Conservation (phyloP, 1,140 invertebrate species). For the Drosophila nasuta region DNA sequence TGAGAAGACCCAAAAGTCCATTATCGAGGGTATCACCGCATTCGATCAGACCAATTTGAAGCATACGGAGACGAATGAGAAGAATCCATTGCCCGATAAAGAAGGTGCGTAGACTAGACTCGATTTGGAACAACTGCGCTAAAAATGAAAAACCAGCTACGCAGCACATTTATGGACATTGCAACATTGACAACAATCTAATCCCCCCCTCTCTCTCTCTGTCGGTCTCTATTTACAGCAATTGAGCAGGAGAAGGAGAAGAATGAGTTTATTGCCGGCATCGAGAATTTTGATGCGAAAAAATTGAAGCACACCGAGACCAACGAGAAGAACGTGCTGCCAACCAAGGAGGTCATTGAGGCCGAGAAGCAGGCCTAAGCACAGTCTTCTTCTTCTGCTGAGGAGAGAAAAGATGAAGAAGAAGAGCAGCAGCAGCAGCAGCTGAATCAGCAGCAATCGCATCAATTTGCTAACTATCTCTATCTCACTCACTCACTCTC, state of each 20-base stretch:
- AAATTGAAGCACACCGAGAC: constrained; percentile 96
- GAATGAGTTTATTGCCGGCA: constrained; percentile 93
- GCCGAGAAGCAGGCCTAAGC: constrained; percentile 89
- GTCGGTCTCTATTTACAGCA: constrained; percentile 86
- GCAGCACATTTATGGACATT: constrained; percentile 56
- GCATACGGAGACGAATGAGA: constrained; percentile 96
- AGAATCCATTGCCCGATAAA: constrained; percentile 97
- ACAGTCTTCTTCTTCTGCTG: too few relatives aligned
- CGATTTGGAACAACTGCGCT: constrained; percentile 3
- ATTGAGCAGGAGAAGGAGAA: constrained; percentile 95
- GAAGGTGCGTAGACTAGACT: constrained; percentile 89
- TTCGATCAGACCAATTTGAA: constrained; percentile 94
- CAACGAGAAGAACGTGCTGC: constrained; percentile 94
- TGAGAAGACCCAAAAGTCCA: constrained; percentile 94
- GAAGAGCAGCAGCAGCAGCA: too few relatives aligned
- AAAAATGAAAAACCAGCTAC: constrained; percentile 17
- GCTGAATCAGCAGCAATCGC: too few relatives aligned
- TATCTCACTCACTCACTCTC: constrained; percentile 2
- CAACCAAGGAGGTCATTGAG: constrained; percentile 92
- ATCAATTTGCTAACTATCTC: constrained; percentile 28
- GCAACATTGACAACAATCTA: constrained; percentile 25
- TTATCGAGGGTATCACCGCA: constrained; percentile 93
- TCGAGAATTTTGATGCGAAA: constrained; percentile 93
- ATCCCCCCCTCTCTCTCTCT: background rate
- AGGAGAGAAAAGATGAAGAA: constrained; percentile 4